phyloP scores from a whole-genome alignment of 2,113 vertebrate species.

The Turnix velox region DNA sequence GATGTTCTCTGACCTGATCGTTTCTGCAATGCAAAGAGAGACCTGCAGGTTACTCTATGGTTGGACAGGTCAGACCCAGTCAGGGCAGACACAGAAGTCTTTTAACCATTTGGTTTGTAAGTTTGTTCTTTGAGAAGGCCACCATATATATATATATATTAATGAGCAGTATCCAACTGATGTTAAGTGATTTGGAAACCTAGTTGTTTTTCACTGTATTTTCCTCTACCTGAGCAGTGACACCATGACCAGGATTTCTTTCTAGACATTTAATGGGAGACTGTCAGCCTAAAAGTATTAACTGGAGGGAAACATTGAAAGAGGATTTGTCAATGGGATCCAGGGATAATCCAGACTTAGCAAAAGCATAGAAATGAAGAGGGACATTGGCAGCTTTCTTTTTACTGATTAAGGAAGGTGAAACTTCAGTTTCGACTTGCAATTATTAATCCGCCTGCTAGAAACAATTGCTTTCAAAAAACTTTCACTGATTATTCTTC shows the following conservation, averaged over 20 bases:
- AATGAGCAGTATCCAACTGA: background rate
- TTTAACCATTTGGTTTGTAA: background rate
- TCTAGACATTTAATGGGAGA: background rate
- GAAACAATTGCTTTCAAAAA: background rate
- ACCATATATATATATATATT: background rate
- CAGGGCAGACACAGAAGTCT: background rate
- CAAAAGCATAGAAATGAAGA: background rate
- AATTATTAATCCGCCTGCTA: background rate
- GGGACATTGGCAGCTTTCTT: background rate
- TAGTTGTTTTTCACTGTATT: background rate
- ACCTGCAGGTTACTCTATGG: background rate
- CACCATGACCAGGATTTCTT: background rate
- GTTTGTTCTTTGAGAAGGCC: background rate
- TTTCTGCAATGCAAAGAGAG: background rate
- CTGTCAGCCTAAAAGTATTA: slow-evolving; percentile 14
- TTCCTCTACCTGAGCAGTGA: background rate
- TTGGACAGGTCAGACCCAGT: background rate
- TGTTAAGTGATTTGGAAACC: background rate
- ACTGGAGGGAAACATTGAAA: slow-evolving; percentile 11
- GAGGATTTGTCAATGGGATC: slow-evolving; percentile 37
- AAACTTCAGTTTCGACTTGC: background rate
- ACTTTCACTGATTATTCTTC: background rate
- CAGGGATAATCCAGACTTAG: slow-evolving; percentile 42
- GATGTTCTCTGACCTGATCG: background rate
- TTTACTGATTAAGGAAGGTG: background rate